These are phyloP conservation scores for Parascotia fuliginaria DNA, from an alignment of 2,888 invertebrate species.

Conservation along the genomic window DNA sequence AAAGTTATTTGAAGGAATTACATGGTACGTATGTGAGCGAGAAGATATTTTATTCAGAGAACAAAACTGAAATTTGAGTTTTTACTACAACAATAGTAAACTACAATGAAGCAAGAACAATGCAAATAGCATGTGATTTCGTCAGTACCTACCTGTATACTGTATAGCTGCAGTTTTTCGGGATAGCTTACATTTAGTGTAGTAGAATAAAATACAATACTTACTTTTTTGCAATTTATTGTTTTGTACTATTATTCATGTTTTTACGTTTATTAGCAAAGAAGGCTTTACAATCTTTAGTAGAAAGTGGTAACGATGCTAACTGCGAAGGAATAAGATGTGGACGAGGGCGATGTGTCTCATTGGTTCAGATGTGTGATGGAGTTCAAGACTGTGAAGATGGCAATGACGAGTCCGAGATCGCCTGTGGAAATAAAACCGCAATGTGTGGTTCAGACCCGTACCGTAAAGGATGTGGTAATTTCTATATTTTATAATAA, in stretches of 20 bases:
- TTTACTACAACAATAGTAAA: no score
- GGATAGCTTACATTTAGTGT: no score
- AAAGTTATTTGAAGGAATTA: conserved; percentile 68
- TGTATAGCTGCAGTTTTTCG: no score
- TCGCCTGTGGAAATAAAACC: conserved; percentile 73
- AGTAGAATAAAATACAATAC: no score
- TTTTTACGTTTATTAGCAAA: conserved; percentile 21
- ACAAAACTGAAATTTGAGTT: no score
- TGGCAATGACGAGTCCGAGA: conserved; percentile 87
- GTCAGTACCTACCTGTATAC: no score
- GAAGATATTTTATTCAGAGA: no score
- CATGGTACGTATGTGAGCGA: conserved; percentile 13
- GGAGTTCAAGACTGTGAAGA: conserved; percentile 89
- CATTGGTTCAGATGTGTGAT: conserved; percentile 87
- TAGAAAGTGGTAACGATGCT: conserved; percentile 32
- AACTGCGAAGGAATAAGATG: conserved; percentile 88
- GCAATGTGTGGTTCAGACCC: conserved; percentile 60
- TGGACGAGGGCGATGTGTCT: conserved; percentile 88
- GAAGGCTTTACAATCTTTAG: conserved; percentile 23
- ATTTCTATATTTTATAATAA: conserved; percentile 10
- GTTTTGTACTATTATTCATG: neutral
- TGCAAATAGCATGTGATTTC: no score
- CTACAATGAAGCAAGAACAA: no score
- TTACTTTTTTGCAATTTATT: no score
- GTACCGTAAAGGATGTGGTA: conserved; percentile 71